Base-by-base conservation (phyloP, 2,888 invertebrate species). In the Sturmia bella region DNA sequence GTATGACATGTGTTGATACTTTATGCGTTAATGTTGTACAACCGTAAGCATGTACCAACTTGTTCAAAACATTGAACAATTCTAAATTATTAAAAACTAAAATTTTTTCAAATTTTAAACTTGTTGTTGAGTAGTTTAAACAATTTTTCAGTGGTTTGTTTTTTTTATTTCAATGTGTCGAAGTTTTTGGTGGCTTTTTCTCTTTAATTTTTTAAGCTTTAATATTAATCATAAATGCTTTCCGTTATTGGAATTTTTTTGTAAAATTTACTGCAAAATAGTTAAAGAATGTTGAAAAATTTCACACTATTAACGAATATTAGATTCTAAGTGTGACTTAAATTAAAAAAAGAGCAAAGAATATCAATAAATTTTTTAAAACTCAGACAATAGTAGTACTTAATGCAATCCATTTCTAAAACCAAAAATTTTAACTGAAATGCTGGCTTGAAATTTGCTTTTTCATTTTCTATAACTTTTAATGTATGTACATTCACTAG, bases 161-260 rank as follows among this genome's bases (percentile, higher is more conserved):
- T 2, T 21, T 6, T 56, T 69, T 27, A 39, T 50, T 0, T 59
- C n/a, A 27, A 41, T 52, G 72, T 72, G n/a, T 27, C 50, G 59
- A n/a, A 27, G 50, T 24, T 52, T 64, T n/a, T 59, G 41, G 12
- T 69, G 3, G 32, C 9, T 32, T 32, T 32, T 7, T 32, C 32
- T 32, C 32, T 5, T 56, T 15, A 24, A n/a, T 59, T 61, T 56
- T 50, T 19, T 9, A 43, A 59, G 50, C 27, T 64, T 75, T 45
- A 59, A 75, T 59, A 80, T 80, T 75, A 80, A 80, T 80, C 80
- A 80, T 70, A 52, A 69, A 80, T 70, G 63, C 21, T 52, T 69
- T 57, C n/a, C 50, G 57, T 43, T 64, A 57, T 37, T 39, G 24
- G 27, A 57, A 74, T 79, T 73, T 79, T 68, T 27, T 27, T 19